Base-by-base conservation (phyloP, 1,140 invertebrate genomes). In the Sinella curviseta region DNA sequence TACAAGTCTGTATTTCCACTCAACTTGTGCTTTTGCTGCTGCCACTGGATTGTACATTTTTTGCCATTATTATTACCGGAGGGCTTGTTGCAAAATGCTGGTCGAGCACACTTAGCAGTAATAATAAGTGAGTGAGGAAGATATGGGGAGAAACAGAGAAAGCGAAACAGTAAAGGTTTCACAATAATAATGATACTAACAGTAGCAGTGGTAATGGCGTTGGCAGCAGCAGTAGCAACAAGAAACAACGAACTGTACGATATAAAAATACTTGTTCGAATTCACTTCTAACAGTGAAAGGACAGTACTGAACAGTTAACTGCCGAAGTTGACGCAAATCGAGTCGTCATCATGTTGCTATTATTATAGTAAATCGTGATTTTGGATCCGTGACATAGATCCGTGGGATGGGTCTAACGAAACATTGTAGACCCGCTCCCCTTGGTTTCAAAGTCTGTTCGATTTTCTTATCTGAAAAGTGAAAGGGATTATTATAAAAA, bases 61-160 rank as follows among this genome's bases (percentile, higher is more conserved):
- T 20, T 48, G 20, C 39, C 20, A 4, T 24, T 24, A 70, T 70
- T 70, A 70, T 70, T 31, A 31, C 65, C 65, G 28, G 65, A 70
- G 65, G 65, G 26, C 12, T 70, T 70, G 26, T 33, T 70, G 30
- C 57, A 65, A 65, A 65, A 65, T 48, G 39, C 39, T 48, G 39
- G 39, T 48, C 8, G 39, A 20, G 39, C 39, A 48, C 39, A 48
- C 39, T n/a, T n/a, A n/a, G n/a, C n/a, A n/a, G n/a, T n/a, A n/a
- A n/a, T n/a, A n/a, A n/a, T n/a, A n/a, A n/a, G n/a, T n/a, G n/a
- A n/a, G n/a, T n/a, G 20, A 48, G 20, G 20, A 12, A 48, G 20
- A 48, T 48, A 12, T 20, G 20, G 39, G 39, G 39, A 48, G 20
- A 48, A 48, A 20, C 39, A 48, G 20, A 48, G 39, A n/a, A n/a